Evolutionary conservation across 2,797 vertebrate genomes (phyloP), one percentile per base, ranked within the genome.

Genomic region (Manis javanica): DNA sequence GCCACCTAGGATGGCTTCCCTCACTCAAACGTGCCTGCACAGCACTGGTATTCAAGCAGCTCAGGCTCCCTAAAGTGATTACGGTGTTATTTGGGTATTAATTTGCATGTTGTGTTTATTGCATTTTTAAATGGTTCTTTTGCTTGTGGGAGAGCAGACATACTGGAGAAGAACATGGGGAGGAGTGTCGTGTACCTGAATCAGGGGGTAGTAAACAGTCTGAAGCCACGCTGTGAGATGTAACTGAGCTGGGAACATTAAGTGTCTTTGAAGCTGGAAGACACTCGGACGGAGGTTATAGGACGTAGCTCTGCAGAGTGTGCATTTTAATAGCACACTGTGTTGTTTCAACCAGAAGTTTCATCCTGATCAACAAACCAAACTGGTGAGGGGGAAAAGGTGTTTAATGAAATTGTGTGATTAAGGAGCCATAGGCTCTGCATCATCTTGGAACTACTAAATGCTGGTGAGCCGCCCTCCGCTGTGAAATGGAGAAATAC

Each of bases 81-180:
- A 66, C 37, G 75, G 16, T 31, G 42, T 61, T 46, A 68, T 66
- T 39, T 19, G 46, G 39, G 23, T 46, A 18, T 51, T 63, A 12
- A 71, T 83, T 79, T 79, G 51, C 39, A 86, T 31, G 86, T 63
- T 2, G 3, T 4, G 29, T 86, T 87, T n/a, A 59, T n/a, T 59
- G 61, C 46, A 55, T 79, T 94, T 72, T 63, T 81, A 75, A 90
- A 82, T 21, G 59, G 21, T 83, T 46, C 81, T 92, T 89, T 88
- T 68, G 78, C 94, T 86, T 86, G 64, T 14, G 53, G 55, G n/a
- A 82, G 5, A 2, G 42, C 61, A 37, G 42, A 89, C 34, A 3
- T 0, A 9, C 66, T 68, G 26, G 55, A 57, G 87, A 59, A 95
- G n/a, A 81, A 13, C 4, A 0, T 0, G 5, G 57, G 46, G 29